Percentiles rank a stretch among this genome's conserved stretches.
These are phyloP conservation scores for Cnemophilus loriae DNA, from an alignment of 2,113 vertebrate genomes.

Conservation along the genomic window DNA sequence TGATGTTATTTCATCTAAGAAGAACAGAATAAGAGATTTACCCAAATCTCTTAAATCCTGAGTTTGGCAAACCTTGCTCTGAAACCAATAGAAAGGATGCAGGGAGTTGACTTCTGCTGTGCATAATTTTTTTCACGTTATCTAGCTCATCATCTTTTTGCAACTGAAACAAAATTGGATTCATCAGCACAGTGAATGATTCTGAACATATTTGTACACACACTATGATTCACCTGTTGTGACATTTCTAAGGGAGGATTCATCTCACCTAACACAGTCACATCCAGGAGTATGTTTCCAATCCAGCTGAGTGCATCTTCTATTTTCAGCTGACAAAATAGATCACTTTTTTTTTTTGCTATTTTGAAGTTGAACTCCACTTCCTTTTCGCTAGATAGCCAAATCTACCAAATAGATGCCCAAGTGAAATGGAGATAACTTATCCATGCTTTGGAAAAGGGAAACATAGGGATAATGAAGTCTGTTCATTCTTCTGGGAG, in stretches of 20 bases:
- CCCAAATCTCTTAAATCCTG: background rate
- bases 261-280: background rate
- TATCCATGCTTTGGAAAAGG: background rate
- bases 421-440: background rate
- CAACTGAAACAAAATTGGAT: background rate
- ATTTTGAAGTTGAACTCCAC: background rate
- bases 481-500: background rate
- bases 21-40: background rate
- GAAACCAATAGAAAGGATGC: background rate
- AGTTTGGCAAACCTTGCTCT: background rate
- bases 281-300: rapidly evolving
- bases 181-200: background rate
- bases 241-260: background rate
- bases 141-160: background rate
- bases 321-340: background rate
- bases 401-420: background rate
- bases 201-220: background rate
- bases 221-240: background rate
- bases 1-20: background rate
- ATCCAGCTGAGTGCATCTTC: background rate
- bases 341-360: background rate
- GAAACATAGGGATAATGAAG: background rate
- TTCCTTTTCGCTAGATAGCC: background rate
- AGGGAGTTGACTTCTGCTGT: background rate
- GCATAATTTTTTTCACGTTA: background rate